phyloP scores from a whole-genome alignment of 2,888 invertebrate genomes.

The Diachrysia chrysitis region DNA sequence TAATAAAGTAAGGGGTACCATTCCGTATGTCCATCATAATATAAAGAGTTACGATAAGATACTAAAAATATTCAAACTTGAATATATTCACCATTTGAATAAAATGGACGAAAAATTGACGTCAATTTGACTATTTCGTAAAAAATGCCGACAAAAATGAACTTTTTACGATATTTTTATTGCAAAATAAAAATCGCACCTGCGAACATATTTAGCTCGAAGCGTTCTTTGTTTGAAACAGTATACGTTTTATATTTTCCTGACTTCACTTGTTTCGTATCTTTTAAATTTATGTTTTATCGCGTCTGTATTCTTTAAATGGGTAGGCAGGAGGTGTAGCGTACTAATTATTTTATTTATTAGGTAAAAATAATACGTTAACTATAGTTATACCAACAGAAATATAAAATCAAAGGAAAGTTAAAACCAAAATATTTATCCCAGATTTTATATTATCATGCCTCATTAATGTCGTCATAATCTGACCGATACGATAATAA shows the following conservation, averaged over 20 bases:
- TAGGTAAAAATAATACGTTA: no score
- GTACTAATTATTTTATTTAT: no score
- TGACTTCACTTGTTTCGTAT: background rate
- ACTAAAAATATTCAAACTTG: background rate
- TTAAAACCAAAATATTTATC: background rate
- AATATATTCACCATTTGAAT: conserved; percentile 6
- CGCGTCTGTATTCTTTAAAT: background rate
- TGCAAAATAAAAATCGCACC: conserved; percentile 54
- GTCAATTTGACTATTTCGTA: conserved; percentile 23
- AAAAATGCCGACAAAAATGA: conserved; percentile 36
- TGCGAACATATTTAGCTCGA: conserved; percentile 34
- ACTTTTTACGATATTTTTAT: conserved; percentile 51
- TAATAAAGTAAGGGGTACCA: no score
- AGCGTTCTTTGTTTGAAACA: conserved; percentile 32
- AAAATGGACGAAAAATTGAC: conserved; percentile 13
- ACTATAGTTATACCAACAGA: no score
- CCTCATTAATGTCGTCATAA: conserved; percentile 10
- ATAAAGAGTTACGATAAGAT: background rate
- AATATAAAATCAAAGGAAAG: background rate
- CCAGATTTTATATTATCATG: background rate
- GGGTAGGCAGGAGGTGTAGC: background rate
- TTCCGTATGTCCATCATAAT: background rate
- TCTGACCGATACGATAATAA: conserved; percentile 25
- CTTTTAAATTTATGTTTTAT: background rate
- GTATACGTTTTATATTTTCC: background rate